Base-by-base conservation (phyloP, 2,888 invertebrate species). In the Idaea dimidiata region DNA sequence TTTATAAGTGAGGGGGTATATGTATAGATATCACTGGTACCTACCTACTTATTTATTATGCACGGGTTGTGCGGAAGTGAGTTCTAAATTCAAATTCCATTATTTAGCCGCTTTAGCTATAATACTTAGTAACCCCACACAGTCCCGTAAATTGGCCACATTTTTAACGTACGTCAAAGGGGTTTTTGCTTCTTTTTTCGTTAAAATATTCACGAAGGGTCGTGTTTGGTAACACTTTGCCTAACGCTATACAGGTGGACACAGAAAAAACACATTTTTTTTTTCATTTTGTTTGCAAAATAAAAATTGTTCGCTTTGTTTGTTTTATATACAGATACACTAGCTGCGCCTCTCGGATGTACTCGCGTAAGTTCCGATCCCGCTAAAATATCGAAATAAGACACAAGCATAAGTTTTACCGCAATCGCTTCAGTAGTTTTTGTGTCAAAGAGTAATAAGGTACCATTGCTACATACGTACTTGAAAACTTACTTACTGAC, bases 111-210 rank as follows among this genome's bases (percentile, higher is more conserved):
- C 3, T 24, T 1, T 24, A 24, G 24, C 60, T n/a, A n/a, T n/a
- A n/a, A n/a, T 61, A 64, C 59, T 58, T 59, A 64, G 62, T 59
- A 56, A 66, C 6, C 32, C 1, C 66, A 62, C 71, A 66, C 70
- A 66, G 66, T 58, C 67, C 66, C 69, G 73, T 68, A 73, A 74
- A 72, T 73, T 73, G 67, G 70, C 70, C 68, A 66, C 72, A 74
- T 75, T 73, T 71, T 73, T 73, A 72, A 74, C 70, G 58, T 61
- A 67, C 71, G 73, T 71, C 75, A 68, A 68, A 69, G 68, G 67
- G 70, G 69, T 68, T 65, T 68, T 70, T 70, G 66, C 64, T 63
- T 64, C 66, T 68, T 65, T 68, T 70, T 70, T 67, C 65, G 63
- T 65, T 67, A 61, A 43, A 64, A 69, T 66, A 66, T 63, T 60